These are phyloP conservation scores for Altica lythri DNA, from an alignment of 2,888 invertebrate genomes.

Conservation along the genomic window DNA sequence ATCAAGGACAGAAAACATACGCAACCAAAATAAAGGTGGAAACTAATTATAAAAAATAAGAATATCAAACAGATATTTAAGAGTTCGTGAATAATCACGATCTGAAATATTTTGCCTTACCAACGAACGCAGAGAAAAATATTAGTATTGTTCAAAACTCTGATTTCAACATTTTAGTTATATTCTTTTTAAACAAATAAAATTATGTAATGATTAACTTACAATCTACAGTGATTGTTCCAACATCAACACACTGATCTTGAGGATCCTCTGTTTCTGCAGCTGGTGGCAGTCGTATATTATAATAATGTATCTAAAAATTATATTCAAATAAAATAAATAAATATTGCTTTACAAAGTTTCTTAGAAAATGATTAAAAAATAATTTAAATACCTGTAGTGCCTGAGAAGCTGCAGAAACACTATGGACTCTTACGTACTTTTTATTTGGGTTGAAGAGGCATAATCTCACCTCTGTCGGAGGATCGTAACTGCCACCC, in stretches of 20 bases:
- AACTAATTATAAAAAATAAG: too few species aligned
- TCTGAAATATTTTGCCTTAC: too few species aligned
- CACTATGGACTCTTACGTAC: constrained; percentile 68
- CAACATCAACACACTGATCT: constrained; percentile 61
- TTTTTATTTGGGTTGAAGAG: constrained; percentile 70
- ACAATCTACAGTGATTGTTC: constrained; percentile 74
- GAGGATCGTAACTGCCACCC: constrained; percentile 71
- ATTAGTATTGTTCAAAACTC: too few species aligned
- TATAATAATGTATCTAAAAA: constrained; percentile 62
- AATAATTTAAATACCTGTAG: constrained; percentile 58
- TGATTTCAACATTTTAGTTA: too few species aligned
- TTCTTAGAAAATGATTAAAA: background rate
- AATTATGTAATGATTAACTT: too few species aligned
- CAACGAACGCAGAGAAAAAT: too few species aligned
- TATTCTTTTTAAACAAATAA: too few species aligned
- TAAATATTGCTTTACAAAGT: too few species aligned
- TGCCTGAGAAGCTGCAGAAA: constrained; percentile 68
- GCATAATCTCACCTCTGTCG: constrained; percentile 64
- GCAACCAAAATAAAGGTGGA: too few species aligned
- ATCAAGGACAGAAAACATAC: too few species aligned
- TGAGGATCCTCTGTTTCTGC: constrained; percentile 59
- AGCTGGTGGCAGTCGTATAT: constrained; percentile 68
- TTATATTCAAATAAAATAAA: background rate
- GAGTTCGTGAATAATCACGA: too few species aligned
- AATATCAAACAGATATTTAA: too few species aligned